Conservation (phyloP, 1,140 invertebrate genomes). For the Philotrypesis tridentata region DNA sequence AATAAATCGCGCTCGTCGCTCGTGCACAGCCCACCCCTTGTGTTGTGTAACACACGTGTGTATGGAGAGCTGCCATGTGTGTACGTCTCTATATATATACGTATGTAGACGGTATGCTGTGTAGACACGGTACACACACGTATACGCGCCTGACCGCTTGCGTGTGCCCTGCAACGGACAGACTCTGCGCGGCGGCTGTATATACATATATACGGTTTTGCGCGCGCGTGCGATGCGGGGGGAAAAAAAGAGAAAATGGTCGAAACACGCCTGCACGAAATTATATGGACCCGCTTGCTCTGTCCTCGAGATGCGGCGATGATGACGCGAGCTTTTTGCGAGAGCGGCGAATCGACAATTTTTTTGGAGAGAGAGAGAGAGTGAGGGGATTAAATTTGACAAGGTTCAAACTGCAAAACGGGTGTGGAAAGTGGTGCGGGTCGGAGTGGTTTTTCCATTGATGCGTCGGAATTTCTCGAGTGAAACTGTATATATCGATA, state of each 20-base stretch:
- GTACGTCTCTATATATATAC: too few species aligned
- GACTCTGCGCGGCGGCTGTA: slow-evolving; percentile 30
- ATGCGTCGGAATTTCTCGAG: too few species aligned
- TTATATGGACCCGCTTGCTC: slow-evolving; percentile 7
- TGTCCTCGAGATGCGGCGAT: not conserved
- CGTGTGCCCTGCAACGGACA: not conserved
- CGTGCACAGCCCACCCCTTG: slow-evolving; percentile 12
- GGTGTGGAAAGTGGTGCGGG: too few species aligned
- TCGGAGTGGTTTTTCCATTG: too few species aligned
- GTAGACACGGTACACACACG: not conserved
- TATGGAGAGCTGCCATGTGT: too few species aligned
- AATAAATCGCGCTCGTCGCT: slow-evolving; percentile 71
- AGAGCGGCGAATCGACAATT: not conserved
- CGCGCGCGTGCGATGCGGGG: slow-evolving; percentile 28
- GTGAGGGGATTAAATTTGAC: too few species aligned
- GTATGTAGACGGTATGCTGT: too few species aligned
- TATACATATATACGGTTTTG: not conserved
- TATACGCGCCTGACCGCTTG: not conserved
- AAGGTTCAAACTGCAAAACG: too few species aligned
- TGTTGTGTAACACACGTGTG: not conserved
- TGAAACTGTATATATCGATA: too few species aligned
- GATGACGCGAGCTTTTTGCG: too few species aligned
- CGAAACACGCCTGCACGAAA: not conserved
- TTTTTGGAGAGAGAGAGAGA: too few species aligned
- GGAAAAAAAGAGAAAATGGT: slow-evolving; percentile 39